Evolutionary conservation across 2,888 invertebrate genomes (phyloP).

Genomic region (Cremastinae sp.): DNA sequence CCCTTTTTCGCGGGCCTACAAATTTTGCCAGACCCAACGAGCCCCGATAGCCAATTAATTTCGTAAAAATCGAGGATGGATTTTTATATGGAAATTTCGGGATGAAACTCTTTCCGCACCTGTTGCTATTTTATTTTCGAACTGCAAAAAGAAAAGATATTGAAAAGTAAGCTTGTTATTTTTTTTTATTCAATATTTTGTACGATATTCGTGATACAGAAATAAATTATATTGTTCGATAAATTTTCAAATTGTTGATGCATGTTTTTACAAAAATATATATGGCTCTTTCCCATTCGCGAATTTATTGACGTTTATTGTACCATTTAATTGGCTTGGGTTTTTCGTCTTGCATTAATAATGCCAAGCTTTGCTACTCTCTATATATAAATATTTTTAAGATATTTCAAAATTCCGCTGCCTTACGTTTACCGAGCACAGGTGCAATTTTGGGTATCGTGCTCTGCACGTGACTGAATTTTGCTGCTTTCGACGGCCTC

Average conservation of each 20-base stretch:
- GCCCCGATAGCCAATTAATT: too few species aligned
- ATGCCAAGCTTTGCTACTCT: neutral
- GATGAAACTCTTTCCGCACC: too few species aligned
- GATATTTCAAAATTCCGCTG: conserved; percentile 22
- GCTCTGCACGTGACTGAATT: conserved; percentile 67
- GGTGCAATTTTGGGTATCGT: conserved; percentile 64
- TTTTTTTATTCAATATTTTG: neutral
- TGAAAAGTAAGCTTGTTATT: neutral
- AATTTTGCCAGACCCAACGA: neutral
- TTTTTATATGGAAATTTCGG: too few species aligned
- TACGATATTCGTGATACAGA: too few species aligned
- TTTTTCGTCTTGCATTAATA: neutral
- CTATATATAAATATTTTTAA: neutral
- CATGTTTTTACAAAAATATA: too few species aligned
- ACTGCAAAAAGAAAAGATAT: neutral
- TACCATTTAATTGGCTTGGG: neutral
- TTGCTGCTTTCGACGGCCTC: conserved; percentile 61
- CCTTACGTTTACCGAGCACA: conserved; percentile 53
- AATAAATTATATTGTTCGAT: conserved; percentile 2
- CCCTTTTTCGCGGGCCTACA: neutral
- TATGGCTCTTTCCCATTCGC: neutral
- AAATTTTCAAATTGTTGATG: neutral
- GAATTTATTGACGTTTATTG: neutral
- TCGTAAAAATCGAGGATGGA: too few species aligned
- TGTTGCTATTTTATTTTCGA: too few species aligned